These are phyloP conservation scores for Trachemys scripta DNA, from an alignment of 2,113 vertebrate species.

Conservation along the genomic window DNA sequence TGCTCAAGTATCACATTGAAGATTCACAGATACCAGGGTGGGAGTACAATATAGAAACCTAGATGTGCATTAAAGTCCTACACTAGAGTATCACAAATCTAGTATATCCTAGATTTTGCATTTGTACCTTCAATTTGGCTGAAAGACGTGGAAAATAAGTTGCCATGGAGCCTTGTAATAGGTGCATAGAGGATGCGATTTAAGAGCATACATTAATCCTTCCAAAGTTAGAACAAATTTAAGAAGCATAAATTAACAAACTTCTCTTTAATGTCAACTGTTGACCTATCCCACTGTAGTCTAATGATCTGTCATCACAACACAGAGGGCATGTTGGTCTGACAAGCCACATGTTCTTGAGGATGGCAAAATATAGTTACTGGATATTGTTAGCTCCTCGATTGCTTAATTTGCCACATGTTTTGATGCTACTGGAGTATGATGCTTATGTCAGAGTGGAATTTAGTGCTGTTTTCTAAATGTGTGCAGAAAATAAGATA, in stretches of 20 bases:
- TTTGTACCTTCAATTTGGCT: not conserved
- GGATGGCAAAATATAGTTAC: not conserved
- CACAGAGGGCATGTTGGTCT: not conserved
- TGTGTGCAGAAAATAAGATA: constrained; percentile 67
- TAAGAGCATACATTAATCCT: not conserved
- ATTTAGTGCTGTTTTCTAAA: constrained; percentile 47
- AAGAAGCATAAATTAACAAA: not conserved
- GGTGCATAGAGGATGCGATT: not conserved
- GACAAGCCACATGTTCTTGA: not conserved
- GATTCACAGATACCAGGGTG: not conserved
- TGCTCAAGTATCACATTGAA: not conserved
- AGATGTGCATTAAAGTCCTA: not conserved
- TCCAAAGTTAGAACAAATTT: not conserved
- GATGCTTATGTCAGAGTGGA: constrained; percentile 35
- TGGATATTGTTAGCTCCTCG: not conserved
- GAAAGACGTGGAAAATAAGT: not conserved
- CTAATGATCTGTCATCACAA: not conserved
- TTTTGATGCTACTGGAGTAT: constrained; percentile 1
- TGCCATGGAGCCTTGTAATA: rapidly evolving
- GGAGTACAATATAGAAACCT: not conserved
- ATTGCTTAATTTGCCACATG: not conserved
- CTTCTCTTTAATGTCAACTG: not conserved
- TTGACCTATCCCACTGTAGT: not conserved
- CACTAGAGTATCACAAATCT: rapidly evolving
- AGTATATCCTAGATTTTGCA: not conserved